Conservation (phyloP, 2,797 vertebrate genomes). For the Gobio occitaniae region DNA sequence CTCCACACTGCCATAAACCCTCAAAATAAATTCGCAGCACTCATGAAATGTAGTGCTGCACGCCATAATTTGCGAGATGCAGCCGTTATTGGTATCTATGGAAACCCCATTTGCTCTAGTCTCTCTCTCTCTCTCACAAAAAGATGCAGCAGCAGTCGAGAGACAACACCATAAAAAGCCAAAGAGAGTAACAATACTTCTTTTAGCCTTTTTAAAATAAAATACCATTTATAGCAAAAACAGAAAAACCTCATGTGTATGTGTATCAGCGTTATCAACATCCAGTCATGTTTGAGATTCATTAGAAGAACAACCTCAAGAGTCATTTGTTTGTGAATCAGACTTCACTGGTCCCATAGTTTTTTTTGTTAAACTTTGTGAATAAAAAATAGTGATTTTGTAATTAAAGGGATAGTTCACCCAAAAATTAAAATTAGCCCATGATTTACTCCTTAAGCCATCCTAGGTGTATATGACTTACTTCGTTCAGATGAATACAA, state of each 20-base stretch:
- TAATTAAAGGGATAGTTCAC: background rate
- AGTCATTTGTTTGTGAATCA: background rate
- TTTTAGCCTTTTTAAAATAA: background rate
- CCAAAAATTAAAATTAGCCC: too few species aligned
- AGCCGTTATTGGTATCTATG: conserved; percentile 83
- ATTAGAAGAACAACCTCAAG: too few species aligned
- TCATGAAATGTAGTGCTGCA: conserved; percentile 63
- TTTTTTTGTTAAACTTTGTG: background rate
- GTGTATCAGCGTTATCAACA: background rate
- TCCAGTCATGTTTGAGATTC: background rate
- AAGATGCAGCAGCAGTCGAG: conserved; percentile 64
- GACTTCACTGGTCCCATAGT: background rate
- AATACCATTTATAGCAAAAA: background rate
- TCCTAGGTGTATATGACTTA: too few species aligned
- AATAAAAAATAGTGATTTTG: background rate
- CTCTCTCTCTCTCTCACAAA: conserved; percentile 60
- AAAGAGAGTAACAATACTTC: background rate
- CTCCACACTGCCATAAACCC: conserved; percentile 31
- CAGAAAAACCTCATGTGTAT: background rate
- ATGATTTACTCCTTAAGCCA: too few species aligned
- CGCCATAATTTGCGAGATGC: conserved; percentile 80
- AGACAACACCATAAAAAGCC: conserved; percentile 51
- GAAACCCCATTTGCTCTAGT: conserved; percentile 70
- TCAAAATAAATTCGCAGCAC: conserved; percentile 35
- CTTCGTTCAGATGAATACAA: too few species aligned